phyloP scores from a whole-genome alignment of 2,888 invertebrate species.

The Nasonia oneida region DNA sequence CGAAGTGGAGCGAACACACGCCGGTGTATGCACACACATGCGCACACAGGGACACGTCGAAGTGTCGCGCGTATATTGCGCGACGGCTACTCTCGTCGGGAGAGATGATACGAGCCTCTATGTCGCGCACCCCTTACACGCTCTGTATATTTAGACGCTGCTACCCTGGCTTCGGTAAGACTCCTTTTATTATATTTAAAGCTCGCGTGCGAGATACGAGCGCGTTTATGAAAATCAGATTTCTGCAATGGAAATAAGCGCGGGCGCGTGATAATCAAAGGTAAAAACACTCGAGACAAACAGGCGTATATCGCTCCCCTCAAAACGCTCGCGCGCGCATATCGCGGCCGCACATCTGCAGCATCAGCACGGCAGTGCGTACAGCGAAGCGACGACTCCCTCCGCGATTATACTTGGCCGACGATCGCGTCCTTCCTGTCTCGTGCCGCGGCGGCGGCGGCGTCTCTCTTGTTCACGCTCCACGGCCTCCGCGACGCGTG shows the following conservation, averaged over 20 bases:
- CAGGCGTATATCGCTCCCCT: not conserved
- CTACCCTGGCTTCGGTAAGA: not conserved
- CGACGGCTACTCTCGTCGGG: not conserved
- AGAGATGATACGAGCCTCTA: not conserved
- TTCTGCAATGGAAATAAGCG: too few relatives aligned
- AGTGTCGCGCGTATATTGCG: not conserved
- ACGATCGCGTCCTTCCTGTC: conserved; percentile 27
- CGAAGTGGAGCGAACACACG: conserved; percentile 75
- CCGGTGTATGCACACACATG: not conserved
- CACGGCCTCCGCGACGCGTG: conserved; percentile 71
- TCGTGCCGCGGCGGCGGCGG: conserved; percentile 53
- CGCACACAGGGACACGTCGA: not conserved
- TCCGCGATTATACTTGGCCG: conserved; percentile 7
- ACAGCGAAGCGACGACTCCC: not conserved
- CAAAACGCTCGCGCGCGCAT: not conserved
- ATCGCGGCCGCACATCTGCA: not conserved
- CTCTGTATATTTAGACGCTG: not conserved
- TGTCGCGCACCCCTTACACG: not conserved
- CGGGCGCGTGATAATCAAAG: not conserved
- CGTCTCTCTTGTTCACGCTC: conserved; percentile 75
- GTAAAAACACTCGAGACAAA: not conserved
- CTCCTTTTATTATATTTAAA: not conserved
- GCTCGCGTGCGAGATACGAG: not conserved
- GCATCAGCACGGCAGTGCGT: not conserved
- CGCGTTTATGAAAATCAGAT: too few relatives aligned